Evolutionary conservation across 1,140 invertebrate genomes (phyloP).

Genomic region (Saccostrea cuccullata): DNA sequence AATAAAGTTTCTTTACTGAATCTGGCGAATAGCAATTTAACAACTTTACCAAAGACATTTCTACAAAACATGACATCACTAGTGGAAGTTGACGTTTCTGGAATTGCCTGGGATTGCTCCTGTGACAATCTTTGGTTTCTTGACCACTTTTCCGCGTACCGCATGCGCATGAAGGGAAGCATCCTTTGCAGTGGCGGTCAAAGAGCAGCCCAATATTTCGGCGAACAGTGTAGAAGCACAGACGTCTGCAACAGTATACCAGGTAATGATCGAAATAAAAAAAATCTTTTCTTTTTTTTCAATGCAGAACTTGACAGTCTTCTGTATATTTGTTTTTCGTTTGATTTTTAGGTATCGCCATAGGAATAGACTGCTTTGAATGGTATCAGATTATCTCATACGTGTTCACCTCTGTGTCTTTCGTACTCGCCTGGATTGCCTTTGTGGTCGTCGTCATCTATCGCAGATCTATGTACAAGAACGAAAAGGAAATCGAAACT

Average conservation of each 20-base stretch:
- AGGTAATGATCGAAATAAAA: neutral
- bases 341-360: slow-evolving; percentile 40
- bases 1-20: slow-evolving; percentile 19
- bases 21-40: slow-evolving; percentile 40
- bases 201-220: neutral
- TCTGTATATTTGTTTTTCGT: neutral
- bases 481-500: slow-evolving; percentile 1
- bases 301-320: neutral
- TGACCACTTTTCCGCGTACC: slow-evolving; percentile 39
- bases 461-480: slow-evolving; percentile 22
- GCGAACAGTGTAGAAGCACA: neutral
- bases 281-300: neutral
- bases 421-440: neutral
- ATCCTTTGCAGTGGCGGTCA: slow-evolving; percentile 30
- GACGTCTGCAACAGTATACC: slow-evolving; percentile 25
- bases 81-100: slow-evolving; percentile 2
- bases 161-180: slow-evolving; percentile 42
- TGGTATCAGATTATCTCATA: slow-evolving; percentile 37
- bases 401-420: neutral
- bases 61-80: slow-evolving; percentile 10
- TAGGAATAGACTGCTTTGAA: slow-evolving; percentile 40
- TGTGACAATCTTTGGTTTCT: slow-evolving; percentile 48
- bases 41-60: slow-evolving; percentile 27
- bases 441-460: slow-evolving; percentile 21
- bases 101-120: slow-evolving; percentile 43